phyloP scores from a whole-genome alignment of 1,140 invertebrate species.

The Drosophila pachea region DNA sequence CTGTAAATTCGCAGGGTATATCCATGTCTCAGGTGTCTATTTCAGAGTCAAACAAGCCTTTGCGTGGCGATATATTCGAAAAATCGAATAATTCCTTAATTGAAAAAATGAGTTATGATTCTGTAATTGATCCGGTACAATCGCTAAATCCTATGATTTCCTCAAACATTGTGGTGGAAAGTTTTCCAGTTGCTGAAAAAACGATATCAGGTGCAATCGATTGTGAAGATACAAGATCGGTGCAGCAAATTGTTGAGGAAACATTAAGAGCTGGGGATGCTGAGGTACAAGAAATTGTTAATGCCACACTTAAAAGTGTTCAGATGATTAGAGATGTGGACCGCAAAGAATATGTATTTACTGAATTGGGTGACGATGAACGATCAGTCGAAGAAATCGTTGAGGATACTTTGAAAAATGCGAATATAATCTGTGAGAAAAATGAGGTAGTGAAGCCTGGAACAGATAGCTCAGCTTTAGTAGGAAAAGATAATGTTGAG shows the following conservation, averaged over 20 bases:
- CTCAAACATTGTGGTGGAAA: not conserved
- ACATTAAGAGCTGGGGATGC: conserved; percentile 63
- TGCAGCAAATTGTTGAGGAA: conserved; percentile 67
- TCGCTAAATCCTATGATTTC: no score
- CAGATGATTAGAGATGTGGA: conserved; percentile 24
- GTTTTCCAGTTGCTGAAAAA: not conserved
- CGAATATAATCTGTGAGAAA: conserved; percentile 4
- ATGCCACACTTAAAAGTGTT: conserved; percentile 50
- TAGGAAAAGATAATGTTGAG: not conserved
- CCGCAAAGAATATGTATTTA: not conserved
- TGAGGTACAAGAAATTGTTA: conserved; percentile 61
- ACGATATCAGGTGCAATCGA: not conserved
- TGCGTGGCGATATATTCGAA: no score
- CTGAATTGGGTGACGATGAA: conserved; percentile 8
- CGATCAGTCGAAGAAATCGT: conserved; percentile 60
- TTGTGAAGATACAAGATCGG: conserved; percentile 45
- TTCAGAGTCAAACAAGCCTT: no score
- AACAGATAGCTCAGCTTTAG: not conserved
- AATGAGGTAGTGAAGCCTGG: not conserved
- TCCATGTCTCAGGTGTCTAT: no score
- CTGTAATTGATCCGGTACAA: no score
- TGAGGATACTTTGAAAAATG: conserved; percentile 56
- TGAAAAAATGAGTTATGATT: no score
- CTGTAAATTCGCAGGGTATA: no score
- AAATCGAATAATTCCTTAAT: no score